Conservation (phyloP, 2,888 invertebrate genomes). For the Megastigmus dorsalis region DNA sequence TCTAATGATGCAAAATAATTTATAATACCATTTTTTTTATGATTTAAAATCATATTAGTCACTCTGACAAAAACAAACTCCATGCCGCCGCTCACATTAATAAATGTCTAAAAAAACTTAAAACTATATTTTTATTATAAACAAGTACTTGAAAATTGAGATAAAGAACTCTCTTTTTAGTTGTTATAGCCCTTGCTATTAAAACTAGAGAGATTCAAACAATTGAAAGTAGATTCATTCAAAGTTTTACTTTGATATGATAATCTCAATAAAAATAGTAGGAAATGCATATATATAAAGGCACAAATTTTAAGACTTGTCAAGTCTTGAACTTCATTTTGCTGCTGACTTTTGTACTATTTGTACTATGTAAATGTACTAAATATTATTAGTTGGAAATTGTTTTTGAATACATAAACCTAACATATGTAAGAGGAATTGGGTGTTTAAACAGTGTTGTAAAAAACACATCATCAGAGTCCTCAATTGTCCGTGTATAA, state of each 20-base stretch:
- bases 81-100: neutral
- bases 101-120: slow-evolving; percentile 1
- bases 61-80: slow-evolving; percentile 15
- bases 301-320: slow-evolving; percentile 48
- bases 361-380: slow-evolving; percentile 35
- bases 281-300: slow-evolving; percentile 52
- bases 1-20: slow-evolving; percentile 8
- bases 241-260: slow-evolving; percentile 27
- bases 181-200: slow-evolving; percentile 10
- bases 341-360: slow-evolving; percentile 46
- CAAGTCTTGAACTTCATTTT: slow-evolving; percentile 38
- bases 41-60: neutral
- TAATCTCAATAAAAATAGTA: slow-evolving; percentile 43
- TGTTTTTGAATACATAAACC: slow-evolving; percentile 25
- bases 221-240: slow-evolving; percentile 8
- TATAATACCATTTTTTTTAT: neutral
- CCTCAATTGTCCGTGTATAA: slow-evolving; percentile 40
- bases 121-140: slow-evolving; percentile 8
- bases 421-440: slow-evolving; percentile 37
- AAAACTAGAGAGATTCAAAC: slow-evolving; percentile 38
- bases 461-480: slow-evolving; percentile 34
- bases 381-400: slow-evolving; percentile 19
- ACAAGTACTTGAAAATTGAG: slow-evolving; percentile 20
- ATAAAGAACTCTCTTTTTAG: slow-evolving; percentile 1
- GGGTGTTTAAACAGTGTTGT: slow-evolving; percentile 40